Base-by-base conservation (phyloP, 2,797 vertebrate species). In the Clarias fuscus region DNA sequence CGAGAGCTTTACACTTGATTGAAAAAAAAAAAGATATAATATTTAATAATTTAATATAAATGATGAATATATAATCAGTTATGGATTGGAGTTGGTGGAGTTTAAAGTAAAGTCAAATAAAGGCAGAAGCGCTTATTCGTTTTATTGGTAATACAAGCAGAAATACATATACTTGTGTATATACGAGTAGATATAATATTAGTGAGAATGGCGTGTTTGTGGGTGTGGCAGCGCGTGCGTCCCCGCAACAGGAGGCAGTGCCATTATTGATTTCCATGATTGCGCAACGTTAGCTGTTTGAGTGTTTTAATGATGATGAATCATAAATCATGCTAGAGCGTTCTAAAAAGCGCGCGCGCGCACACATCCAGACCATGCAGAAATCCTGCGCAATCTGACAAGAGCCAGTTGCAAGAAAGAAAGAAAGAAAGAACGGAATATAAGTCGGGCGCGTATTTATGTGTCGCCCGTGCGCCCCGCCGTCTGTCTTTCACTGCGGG, bases 381-480 rank as follows among this genome's bases (percentile, higher is more conserved):
- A 78, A 78, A 81, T 65, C 7, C 1, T 67, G 80, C 17, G 8
- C 43, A 30, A 56, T 22, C n/a, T 53, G 18, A 14, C n/a, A 20
- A 78, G 72, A 88, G 85, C 87, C 88, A 48, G 78, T 83, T 5
- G 53, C 82, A 73, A n/a, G 22, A 62, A 33, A 75, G 4, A 22
- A 43, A 30, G 37, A 20, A 48, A 62, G 30, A 40, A 37, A 37
- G 59, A 27, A 73, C 22, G 30, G 20, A 87, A 84, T 85, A 86
- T 89, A 93, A 93, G 86, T 90, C 90, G 93, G 92, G 93, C 92
- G 94, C 93, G 92, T 95, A 94, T 96, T 95, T 95, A 94, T 94
- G 93, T 93, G 94, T 93, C 91, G 93, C 95, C 95, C 94, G 62
- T 53, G 94, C 91, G 91, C 93, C 90, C 92, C 78, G 89, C 89